A percentile compares a stretch with the other conserved stretches of the same genome.
phyloP scores from a whole-genome alignment of 2,797 vertebrate species.

The Morus bassanus region DNA sequence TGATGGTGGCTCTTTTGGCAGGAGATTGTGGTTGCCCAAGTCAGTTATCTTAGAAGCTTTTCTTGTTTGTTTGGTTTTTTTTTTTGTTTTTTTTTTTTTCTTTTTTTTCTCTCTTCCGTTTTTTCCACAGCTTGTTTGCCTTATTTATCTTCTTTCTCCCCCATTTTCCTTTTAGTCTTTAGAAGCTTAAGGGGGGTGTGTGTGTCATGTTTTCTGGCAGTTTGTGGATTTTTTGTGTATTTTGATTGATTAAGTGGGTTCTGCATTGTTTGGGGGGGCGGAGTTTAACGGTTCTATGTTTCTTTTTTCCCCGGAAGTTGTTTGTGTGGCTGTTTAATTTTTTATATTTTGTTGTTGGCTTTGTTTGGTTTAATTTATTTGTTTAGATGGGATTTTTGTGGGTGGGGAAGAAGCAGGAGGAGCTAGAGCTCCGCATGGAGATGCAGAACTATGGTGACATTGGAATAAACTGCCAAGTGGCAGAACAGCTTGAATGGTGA shows the following conservation, averaged over 20 bases:
- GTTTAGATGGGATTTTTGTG: neutral
- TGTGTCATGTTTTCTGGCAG: neutral
- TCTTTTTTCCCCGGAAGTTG: neutral
- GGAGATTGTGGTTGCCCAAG: neutral
- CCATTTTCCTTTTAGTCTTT: neutral
- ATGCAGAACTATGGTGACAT: neutral
- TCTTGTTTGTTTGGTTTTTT: neutral
- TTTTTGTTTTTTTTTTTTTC: too few species aligned
- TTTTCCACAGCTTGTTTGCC: neutral
- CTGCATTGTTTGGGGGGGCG: neutral
- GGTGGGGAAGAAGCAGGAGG: neutral
- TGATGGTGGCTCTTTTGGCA: neutral
- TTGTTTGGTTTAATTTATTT: neutral
- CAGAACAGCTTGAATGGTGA: neutral
- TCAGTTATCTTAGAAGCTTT: neutral
- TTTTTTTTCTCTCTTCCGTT: rapidly evolving
- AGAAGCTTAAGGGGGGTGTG: neutral
- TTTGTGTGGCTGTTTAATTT: neutral
- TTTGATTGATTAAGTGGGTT: neutral
- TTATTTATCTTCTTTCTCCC: neutral
- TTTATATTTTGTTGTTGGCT: neutral
- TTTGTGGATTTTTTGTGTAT: neutral
- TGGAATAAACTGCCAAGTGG: neutral
- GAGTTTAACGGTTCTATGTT: neutral
- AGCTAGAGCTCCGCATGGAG: neutral